Conservation (phyloP, 2,888 invertebrate species). For the Spilarctia lutea region DNA sequence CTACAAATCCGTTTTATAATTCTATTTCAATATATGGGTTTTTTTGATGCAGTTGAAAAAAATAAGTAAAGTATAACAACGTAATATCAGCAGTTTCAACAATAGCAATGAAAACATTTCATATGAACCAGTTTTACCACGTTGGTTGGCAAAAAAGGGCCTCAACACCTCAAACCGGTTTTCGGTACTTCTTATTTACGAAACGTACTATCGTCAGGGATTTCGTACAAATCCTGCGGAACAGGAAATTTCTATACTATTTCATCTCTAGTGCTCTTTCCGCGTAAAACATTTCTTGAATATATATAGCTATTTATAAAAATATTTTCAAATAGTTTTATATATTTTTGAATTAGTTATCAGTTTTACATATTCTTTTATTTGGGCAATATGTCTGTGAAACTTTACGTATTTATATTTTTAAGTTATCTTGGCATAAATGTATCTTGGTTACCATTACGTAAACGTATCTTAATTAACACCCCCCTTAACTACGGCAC, state of each 20-base stretch:
- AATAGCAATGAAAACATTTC: neutral
- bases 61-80: neutral
- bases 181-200: neutral
- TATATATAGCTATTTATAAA: neutral
- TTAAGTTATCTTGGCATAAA: too few species aligned
- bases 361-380: too few species aligned
- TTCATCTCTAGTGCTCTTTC: neutral
- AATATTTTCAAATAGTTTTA: neutral
- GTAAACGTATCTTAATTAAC: too few species aligned
- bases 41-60: neutral
- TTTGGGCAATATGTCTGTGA: neutral
- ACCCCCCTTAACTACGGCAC: too few species aligned
- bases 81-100: neutral
- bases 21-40: neutral
- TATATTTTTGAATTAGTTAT: neutral
- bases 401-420: neutral
- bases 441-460: too few species aligned
- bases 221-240: neutral
- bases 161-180: constrained; percentile 1
- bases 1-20: neutral
- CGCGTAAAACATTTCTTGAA: neutral
- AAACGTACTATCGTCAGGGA: neutral
- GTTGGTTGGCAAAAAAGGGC: neutral
- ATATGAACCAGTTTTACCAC: neutral
- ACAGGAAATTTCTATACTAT: neutral